Evolutionary conservation across 1,140 invertebrate genomes (phyloP), one percentile per base, ranked within the genome.

Genomic region (Cydia strobilella): DNA sequence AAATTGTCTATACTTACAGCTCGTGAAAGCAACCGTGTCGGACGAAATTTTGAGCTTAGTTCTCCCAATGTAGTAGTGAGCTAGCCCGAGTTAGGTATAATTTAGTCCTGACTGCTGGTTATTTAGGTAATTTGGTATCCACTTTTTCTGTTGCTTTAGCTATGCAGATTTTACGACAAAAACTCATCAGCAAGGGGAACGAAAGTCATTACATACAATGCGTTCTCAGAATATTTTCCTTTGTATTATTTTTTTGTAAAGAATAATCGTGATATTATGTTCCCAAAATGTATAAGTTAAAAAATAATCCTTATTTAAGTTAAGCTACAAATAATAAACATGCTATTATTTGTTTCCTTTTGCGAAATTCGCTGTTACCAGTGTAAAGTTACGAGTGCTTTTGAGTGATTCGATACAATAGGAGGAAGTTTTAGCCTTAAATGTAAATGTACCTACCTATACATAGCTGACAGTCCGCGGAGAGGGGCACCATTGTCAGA

Each of bases 401-500:
- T 54, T 18, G 51, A 54, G 51, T 54, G 51, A 54, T 54, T 54
- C 51, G n/a, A 54, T 54, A 54, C 51, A 76, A 75, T 72, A 35
- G 51, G 63, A 76, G 31, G 71, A 74, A 77, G 76, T 73, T 77
- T 74, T 66, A 35, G 42, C 66, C 51, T 69, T 66, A 39, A 74
- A 77, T 77, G 73, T 74, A 77, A 77, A 77, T 73, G 74, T 73
- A 48, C 35, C 27, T 69, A 69, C 18, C 31, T 69, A 42, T 69
- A 69, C 18, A n/a, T 69, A 42, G 65, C 65, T 69, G 65, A 42
- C n/a, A 69, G 73, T 59, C 27, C 31, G 42, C 31, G 42, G 20
- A 51, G 54, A 9, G 45, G 18, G 25, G 59, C 51, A 48, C 74
- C 42, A 62, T 71, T 74, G 77, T 79, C 77, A 77, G 69, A 72